These are phyloP conservation scores for Hydrozoanthus tunicans DNA, from an alignment of 64 coral and sea anemone species.

Conservation along the genomic window DNA sequence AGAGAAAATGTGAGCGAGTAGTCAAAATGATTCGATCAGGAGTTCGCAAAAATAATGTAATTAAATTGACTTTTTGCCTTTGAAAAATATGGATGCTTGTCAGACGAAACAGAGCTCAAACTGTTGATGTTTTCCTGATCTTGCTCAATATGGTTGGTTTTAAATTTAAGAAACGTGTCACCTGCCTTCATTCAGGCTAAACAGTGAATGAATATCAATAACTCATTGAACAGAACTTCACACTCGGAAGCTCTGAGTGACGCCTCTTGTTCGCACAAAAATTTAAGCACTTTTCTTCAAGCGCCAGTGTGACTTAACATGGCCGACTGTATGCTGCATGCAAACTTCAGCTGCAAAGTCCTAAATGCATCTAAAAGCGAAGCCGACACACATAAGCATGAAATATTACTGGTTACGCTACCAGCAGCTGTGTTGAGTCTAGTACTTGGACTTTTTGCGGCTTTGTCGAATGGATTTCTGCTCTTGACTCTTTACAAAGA, in stretches of 20 bases:
- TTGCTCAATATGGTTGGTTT: no score
- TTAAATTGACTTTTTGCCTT: no score
- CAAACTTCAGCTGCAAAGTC: not conserved
- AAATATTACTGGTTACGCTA: not conserved
- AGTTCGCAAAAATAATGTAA: no score
- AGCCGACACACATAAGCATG: not conserved
- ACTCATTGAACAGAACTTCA: conserved; percentile 10
- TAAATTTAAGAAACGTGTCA: no score
- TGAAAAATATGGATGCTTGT: no score
- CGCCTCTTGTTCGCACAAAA: not conserved
- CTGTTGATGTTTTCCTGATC: no score
- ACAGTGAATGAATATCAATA: conserved; percentile 5
- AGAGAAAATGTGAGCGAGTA: no score
- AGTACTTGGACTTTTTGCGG: conserved; percentile 19
- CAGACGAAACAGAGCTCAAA: no score
- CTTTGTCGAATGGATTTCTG: conserved; percentile 58
- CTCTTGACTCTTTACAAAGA: conserved; percentile 69
- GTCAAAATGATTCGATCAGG: no score
- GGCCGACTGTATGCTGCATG: not conserved
- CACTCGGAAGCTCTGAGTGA: conserved; percentile 1
- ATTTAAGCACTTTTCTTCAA: not conserved
- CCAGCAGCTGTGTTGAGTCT: conserved; percentile 64
- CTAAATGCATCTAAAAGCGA: not conserved
- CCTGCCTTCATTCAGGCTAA: no score
- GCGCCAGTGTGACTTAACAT: conserved; percentile 7